Base-by-base conservation (phyloP, 1,140 invertebrate species). In the Bradysia coprophila region DNA sequence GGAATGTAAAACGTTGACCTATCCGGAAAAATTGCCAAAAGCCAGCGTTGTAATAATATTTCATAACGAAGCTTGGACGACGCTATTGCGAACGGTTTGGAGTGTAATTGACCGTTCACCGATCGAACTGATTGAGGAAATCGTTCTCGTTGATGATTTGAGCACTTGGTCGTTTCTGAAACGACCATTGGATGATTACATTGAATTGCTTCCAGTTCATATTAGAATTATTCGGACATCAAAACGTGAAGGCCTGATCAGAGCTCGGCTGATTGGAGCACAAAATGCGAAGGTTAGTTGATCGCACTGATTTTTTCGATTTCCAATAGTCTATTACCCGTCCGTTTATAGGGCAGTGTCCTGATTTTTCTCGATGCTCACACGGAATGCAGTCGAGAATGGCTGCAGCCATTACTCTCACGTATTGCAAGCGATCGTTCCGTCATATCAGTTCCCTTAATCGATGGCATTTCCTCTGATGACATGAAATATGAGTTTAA, bases 51-150 rank as follows among this genome's bases (percentile, higher is more conserved):
- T 93, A 37, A 90, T 93, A 46, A 85, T 91, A 1, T 91, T 90
- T 57, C 87, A 93, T 56, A 93, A 93, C 63, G 89, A 93, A 63
- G 88, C 88, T 6, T 91, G 84, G 81, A 89, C 85, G 0, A 89
- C 88, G 6, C 63, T 93, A 2, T 61, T 91, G 46, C 62, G 89
- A 44, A 92, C 88, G 20, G 76, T 91, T 6, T 82, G 85, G 62
- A 86, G 81, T 48, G 81, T 84, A 11, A 59, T 69, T 21, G 76
- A 85, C 52, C 66, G 88, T 51, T 89, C 90, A 2, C 90, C 89
- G 1, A 57, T 56, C 16, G 45, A 72, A 46, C 59, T 95, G 19
- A 58, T 95, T 1, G 59, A 76, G 50, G 89, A 94, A 71, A 90
- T 95, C 43, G 82, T 96, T 50, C 66, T 95, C 37, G 86, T 95